Conservation (phyloP, 1,140 invertebrate species). For the Magallana gigas region DNA sequence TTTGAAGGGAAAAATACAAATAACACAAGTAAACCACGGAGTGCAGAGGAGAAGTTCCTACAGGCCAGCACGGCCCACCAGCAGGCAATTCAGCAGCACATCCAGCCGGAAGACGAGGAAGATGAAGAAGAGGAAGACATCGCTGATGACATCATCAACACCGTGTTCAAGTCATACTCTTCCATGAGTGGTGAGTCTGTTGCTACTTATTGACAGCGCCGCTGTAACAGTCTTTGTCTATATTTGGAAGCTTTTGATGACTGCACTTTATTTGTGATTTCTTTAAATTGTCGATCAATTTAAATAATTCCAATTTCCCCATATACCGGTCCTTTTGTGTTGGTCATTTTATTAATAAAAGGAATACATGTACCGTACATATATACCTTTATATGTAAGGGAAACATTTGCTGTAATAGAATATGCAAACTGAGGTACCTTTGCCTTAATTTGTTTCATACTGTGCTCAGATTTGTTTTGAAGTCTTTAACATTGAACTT, state of each 20-base stretch:
- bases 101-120: slow-evolving; percentile 60
- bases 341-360: too few relatives aligned
- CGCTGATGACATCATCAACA: slow-evolving; percentile 65
- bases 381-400: not conserved
- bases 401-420: too few relatives aligned
- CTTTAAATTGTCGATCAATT: too few relatives aligned
- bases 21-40: not conserved
- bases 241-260: too few relatives aligned
- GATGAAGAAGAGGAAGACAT: slow-evolving; percentile 74
- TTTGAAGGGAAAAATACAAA: not conserved
- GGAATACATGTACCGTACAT: not conserved
- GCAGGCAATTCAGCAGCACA: slow-evolving; percentile 69
- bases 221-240: too few relatives aligned
- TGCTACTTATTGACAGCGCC: too few relatives aligned
- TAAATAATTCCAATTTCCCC: too few relatives aligned
- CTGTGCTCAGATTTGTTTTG: not conserved
- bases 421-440: too few relatives aligned
- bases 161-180: slow-evolving; percentile 73
- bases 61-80: slow-evolving; percentile 68
- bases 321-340: too few relatives aligned
- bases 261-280: too few relatives aligned
- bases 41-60: slow-evolving; percentile 69
- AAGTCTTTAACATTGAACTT: too few relatives aligned
- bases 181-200: slow-evolving; percentile 61
- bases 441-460: too few relatives aligned